Conservation (phyloP, 23 tunicate genomes). For the Trididemnum clinides region DNA sequence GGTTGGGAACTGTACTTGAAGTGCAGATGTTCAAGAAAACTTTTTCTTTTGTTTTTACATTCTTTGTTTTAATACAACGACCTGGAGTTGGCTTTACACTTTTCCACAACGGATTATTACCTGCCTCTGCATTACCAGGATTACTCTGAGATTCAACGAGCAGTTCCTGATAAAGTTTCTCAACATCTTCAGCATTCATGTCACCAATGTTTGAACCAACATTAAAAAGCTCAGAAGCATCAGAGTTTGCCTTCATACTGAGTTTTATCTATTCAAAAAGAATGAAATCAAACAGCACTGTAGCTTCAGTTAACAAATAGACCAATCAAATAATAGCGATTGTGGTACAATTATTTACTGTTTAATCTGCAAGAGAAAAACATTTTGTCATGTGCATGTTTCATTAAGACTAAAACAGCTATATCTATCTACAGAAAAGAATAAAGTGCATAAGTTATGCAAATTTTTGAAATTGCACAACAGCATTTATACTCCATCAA, state of each 20-base stretch:
- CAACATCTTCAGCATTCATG: constrained; percentile 65
- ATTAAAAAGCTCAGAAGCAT: constrained; percentile 58
- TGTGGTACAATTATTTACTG: too few relatives aligned
- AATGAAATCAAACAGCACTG: too few relatives aligned
- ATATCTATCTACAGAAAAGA: too few relatives aligned
- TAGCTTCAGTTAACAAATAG: too few relatives aligned
- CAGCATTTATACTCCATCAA: too few relatives aligned
- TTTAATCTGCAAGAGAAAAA: too few relatives aligned
- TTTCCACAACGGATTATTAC: constrained; percentile 14
- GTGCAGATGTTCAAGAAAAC: constrained; percentile 90
- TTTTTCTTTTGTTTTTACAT: constrained; percentile 63
- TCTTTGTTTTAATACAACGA: constrained; percentile 78
- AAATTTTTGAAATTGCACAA: too few relatives aligned
- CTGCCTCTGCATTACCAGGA: neutral
- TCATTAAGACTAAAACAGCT: too few relatives aligned
- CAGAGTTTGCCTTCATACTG: neutral
- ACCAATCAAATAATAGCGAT: too few relatives aligned
- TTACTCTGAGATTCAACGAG: constrained; percentile 3
- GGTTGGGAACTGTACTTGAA: constrained; percentile 78
- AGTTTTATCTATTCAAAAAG: too few relatives aligned
- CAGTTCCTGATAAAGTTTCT: constrained; percentile 68
- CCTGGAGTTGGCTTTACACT: constrained; percentile 92
- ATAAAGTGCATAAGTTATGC: too few relatives aligned
- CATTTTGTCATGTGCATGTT: too few relatives aligned
- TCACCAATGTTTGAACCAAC: constrained; percentile 36